Evolutionary conservation across 2,797 vertebrate genomes (phyloP), one percentile per base, ranked within the genome.

Genomic region (Decapterus maruadsi): DNA sequence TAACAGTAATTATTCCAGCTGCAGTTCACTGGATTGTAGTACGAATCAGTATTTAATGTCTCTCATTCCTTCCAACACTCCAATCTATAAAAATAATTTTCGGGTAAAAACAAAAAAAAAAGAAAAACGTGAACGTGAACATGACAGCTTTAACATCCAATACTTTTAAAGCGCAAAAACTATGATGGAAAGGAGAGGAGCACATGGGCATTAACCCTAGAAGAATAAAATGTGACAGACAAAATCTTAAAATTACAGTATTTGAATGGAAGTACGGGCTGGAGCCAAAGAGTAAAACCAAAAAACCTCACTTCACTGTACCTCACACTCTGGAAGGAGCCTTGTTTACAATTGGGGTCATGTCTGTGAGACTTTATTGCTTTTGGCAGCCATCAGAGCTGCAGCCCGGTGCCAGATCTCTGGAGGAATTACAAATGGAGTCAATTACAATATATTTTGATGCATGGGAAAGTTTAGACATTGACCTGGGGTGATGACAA

Each of bases 361-460:
- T 90, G 92, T 87, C 90, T 93, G 81, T 83, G 79, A 91, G 91
- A 92, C 85, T 86, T 90, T 93, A 93, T 94, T 93, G 89, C 88
- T 93, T 92, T 93, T 92, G 92, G 93, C 94, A 95, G 90, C 87
- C 85, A 78, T 91, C 82, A 82, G 80, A 88, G 89, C 89, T 80
- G 51, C 68, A 91, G 87, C 85, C 81, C 71, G 68, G 86, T 68
- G 85, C 90, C 87, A 86, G 87, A 92, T 91, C 92, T 94, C 93
- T 81, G 63, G 92, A 93, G 92, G 89, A 92, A 93, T 92, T 91
- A 92, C 89, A 93, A 94, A 94, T 92, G 86, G 91, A 95, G 89
- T 93, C 92, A 92, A 94, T 95, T 94, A 94, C 90, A 92, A 91
- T 89, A 90, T 87, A 94, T 94, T 94, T 89, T 90, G 91, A 94